phyloP scores from a whole-genome alignment of 2,113 vertebrate species.

The Cololabis saira region DNA sequence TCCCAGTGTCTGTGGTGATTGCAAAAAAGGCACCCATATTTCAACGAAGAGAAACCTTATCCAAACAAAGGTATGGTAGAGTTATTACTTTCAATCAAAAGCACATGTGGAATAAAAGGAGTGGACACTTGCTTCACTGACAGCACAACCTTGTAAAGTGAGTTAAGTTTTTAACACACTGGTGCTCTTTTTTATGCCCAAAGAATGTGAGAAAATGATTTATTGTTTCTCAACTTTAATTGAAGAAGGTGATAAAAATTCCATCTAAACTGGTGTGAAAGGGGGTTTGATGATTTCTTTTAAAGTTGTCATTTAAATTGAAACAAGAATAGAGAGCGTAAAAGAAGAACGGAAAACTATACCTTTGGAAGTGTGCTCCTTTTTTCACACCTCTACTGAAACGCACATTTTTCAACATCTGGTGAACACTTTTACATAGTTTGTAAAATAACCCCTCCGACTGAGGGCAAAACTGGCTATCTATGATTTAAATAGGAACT shows the following conservation, averaged over 20 bases:
- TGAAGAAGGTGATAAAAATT: constrained; percentile 40
- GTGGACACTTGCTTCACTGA: constrained; percentile 55
- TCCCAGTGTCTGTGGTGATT: constrained; percentile 55
- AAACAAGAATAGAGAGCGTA: too few species aligned
- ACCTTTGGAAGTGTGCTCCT: too few species aligned
- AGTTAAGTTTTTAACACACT: constrained; percentile 31
- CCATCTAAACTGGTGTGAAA: constrained; percentile 20
- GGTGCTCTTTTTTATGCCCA: constrained; percentile 32
- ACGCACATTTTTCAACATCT: too few species aligned
- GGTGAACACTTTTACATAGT: constrained; percentile 38
- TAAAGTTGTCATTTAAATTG: too few species aligned
- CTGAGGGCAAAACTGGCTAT: constrained; percentile 40
- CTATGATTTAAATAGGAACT: constrained; percentile 24
- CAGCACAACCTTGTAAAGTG: constrained; percentile 58
- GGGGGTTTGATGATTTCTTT: constrained; percentile 14
- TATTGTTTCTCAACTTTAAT: constrained; percentile 47
- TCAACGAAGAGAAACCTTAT: constrained; percentile 63
- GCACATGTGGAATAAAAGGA: constrained; percentile 61
- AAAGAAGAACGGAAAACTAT: too few species aligned
- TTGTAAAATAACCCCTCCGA: constrained; percentile 58
- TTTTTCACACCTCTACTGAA: too few species aligned
- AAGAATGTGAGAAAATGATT: constrained; percentile 70
- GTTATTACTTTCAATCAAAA: constrained; percentile 77
- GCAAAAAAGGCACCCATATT: constrained; percentile 54
- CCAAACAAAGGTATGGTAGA: constrained; percentile 70